Conservation (phyloP, 2,888 invertebrate genomes). For the Andricus quercusramuli region DNA sequence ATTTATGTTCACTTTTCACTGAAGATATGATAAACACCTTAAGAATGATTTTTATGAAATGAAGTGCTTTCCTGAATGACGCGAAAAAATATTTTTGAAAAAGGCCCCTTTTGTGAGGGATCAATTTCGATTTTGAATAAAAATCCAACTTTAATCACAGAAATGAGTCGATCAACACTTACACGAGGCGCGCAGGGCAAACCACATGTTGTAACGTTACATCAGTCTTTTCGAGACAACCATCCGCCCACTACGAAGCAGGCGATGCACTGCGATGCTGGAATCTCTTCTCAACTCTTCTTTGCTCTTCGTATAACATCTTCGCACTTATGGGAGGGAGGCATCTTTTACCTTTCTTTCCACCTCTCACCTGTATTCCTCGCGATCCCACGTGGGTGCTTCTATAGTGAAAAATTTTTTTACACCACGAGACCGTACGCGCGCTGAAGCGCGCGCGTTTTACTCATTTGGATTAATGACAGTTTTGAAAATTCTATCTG, state of each 20-base stretch:
- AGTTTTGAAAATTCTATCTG: no score
- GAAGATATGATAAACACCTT: background rate
- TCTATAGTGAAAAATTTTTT: background rate
- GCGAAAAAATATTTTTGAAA: background rate
- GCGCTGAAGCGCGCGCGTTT: no score
- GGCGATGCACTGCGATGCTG: conserved; percentile 64
- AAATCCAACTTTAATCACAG: background rate
- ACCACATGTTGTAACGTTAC: conserved; percentile 69
- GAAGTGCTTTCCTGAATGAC: background rate
- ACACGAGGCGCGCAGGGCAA: conserved; percentile 66
- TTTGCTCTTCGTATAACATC: conserved; percentile 65
- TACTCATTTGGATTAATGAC: no score
- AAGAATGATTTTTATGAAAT: background rate
- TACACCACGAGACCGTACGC: conserved; percentile 9
- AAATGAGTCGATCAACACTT: conserved; percentile 57
- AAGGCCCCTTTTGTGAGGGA: background rate
- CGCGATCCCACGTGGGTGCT: conserved; percentile 49
- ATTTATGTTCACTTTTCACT: background rate
- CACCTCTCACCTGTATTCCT: conserved; percentile 58
- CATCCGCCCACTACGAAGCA: conserved; percentile 64
- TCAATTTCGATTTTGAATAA: background rate
- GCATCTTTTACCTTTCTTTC: conserved; percentile 69
- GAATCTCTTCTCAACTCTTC: conserved; percentile 62
- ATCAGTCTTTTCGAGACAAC: conserved; percentile 61
- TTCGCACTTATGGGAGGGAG: conserved; percentile 65